Percentiles rank a stretch among this genome's conserved stretches.
Conservation (phyloP, 2,113 vertebrate genomes). For the Noctilio leporinus region DNA sequence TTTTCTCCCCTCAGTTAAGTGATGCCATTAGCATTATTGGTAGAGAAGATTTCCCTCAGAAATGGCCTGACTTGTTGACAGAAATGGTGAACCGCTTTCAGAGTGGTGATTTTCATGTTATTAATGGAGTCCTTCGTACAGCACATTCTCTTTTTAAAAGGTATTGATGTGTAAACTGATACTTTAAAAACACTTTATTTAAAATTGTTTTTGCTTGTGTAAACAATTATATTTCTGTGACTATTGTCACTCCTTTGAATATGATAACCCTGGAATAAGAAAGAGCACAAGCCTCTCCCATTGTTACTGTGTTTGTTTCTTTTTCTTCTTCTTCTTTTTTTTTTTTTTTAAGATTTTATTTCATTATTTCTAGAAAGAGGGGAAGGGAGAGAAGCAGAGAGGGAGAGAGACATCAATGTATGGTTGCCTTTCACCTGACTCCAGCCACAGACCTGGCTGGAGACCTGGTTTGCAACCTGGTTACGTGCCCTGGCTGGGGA, state of each 20-base stretch:
- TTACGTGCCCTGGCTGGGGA: too few relatives aligned
- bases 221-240: neutral
- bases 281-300: neutral
- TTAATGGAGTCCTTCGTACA: slow-evolving; percentile 95
- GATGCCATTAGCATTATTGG: slow-evolving; percentile 99
- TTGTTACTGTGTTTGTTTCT: neutral
- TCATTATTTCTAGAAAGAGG: too few relatives aligned
- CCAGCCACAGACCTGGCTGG: too few relatives aligned
- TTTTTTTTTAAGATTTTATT: too few relatives aligned
- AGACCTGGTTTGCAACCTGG: too few relatives aligned
- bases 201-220: neutral
- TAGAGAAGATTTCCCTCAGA: slow-evolving; percentile 96
- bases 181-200: neutral
- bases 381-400: too few relatives aligned
- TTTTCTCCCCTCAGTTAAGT: slow-evolving; percentile 84
- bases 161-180: slow-evolving; percentile 71
- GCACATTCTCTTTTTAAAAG: slow-evolving; percentile 98
- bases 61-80: slow-evolving; percentile 96
- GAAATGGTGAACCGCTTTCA: slow-evolving; percentile 98
- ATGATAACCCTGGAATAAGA: neutral
- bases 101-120: slow-evolving; percentile 97
- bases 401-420: too few relatives aligned
- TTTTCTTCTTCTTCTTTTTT: neutral
- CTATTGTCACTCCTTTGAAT: neutral
- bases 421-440: too few relatives aligned